These are phyloP conservation scores for Drosophila tripunctata DNA, from an alignment of 2,888 invertebrate genomes.

Conservation along the genomic window DNA sequence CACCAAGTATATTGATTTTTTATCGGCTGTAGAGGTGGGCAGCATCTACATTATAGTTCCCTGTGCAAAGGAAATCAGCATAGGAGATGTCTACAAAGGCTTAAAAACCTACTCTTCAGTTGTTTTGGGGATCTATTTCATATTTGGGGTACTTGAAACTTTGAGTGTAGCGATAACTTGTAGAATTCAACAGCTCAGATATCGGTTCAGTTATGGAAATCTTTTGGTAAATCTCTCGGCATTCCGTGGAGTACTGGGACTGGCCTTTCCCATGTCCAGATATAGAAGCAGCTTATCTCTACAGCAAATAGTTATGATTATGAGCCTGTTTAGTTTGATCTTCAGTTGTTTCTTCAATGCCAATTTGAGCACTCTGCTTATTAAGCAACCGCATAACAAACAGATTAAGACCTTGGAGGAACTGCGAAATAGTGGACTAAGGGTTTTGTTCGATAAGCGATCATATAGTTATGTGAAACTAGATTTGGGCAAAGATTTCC, in stretches of 20 bases:
- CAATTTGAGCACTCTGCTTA: constrained; percentile 44
- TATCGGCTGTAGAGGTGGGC: background rate
- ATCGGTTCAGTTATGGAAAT: background rate
- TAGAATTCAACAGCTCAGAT: background rate
- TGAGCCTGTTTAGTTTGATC: constrained; percentile 41
- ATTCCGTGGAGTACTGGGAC: constrained; percentile 36
- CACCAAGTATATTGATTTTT: background rate
- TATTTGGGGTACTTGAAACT: constrained; percentile 27
- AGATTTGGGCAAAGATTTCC: background rate
- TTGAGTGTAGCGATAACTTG: background rate
- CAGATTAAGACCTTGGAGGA: constrained; percentile 28
- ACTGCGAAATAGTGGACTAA: constrained; percentile 14
- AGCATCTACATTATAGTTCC: constrained; percentile 27
- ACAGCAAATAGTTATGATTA: constrained; percentile 32
- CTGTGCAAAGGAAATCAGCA: constrained; percentile 22
- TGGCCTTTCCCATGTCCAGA: constrained; percentile 11
- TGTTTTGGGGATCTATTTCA: constrained; percentile 29
- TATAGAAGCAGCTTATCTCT: constrained; percentile 21
- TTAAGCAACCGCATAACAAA: background rate
- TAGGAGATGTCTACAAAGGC: constrained; percentile 21
- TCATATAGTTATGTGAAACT: accelerated
- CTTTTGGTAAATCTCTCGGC: constrained; percentile 31
- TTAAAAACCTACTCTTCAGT: constrained; percentile 7
- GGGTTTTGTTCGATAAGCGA: background rate
- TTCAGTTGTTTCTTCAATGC: constrained; percentile 39